Evolutionary conservation across 2,888 invertebrate genomes (phyloP).

Genomic region (Trissolcus japonicus): DNA sequence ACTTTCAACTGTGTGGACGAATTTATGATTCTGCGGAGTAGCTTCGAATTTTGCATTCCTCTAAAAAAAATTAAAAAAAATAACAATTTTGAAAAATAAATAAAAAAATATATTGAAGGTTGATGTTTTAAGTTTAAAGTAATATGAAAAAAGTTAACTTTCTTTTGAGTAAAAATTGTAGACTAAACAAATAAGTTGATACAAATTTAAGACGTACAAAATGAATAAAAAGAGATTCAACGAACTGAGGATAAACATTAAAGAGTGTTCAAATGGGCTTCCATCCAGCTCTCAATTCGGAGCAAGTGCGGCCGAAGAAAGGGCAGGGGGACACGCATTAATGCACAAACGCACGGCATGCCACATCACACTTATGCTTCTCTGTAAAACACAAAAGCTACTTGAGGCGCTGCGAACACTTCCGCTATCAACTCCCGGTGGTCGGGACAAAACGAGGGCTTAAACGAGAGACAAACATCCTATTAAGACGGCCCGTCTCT

Average conservation of each 20-base stretch:
- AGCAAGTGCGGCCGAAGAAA: conserved; percentile 60
- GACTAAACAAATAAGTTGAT: conserved; percentile 40
- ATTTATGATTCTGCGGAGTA: too few relatives aligned
- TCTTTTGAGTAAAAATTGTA: conserved; percentile 4
- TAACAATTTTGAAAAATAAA: not conserved
- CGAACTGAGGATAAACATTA: conserved; percentile 47
- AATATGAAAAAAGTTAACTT: too few relatives aligned
- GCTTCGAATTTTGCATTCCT: too few relatives aligned
- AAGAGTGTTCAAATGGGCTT: conserved; percentile 64
- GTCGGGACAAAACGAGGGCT: conserved; percentile 55
- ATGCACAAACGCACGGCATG: conserved; percentile 65
- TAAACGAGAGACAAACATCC: conserved; percentile 58
- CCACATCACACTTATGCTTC: conserved; percentile 48
- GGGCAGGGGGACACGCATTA: conserved; percentile 63
- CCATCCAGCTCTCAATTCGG: conserved; percentile 69
- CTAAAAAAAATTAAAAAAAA: not conserved
- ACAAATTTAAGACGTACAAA: conserved; percentile 41
- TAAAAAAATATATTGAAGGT: too few relatives aligned
- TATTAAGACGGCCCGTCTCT: conserved; percentile 49
- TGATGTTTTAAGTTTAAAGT: too few relatives aligned
- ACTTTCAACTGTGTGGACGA: too few relatives aligned
- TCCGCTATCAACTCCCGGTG: conserved; percentile 58
- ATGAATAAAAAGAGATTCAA: conserved; percentile 33
- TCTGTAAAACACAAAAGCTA: conserved; percentile 53
- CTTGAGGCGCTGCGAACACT: conserved; percentile 53